Evolutionary conservation across 1,140 invertebrate species (phyloP), one percentile per base, ranked within the genome.

Genomic region (Panagrolaimus sp.): DNA sequence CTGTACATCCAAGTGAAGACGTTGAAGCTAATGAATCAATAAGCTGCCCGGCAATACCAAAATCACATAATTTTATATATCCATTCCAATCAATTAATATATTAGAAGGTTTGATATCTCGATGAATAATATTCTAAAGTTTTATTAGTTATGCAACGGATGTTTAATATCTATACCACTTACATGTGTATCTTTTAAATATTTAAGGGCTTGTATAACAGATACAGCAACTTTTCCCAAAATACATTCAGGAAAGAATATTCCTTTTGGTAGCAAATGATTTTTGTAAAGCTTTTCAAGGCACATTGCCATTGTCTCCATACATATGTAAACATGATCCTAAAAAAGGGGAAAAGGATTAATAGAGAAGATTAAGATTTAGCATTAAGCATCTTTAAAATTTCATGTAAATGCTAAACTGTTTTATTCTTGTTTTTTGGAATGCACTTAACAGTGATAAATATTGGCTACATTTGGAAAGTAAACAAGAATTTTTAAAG

Each of bases 251-350:
- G 95, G 95, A 83, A 98, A 91, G 1, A 89, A 88, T 27, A 92
- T 87, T 89, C 90, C 86, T 84, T 93, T 14, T 5, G 16, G 25
- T 9, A 74, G 43, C 1, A 38, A 42, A 63, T 63, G 61, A 13
- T 16, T 11, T 25, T 63, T 95, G 31, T 96, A 86, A 78, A 98
- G 85, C 86, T 98, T 97, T 83, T 98, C 96, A 81, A 98, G 91
- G 86, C 95, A 98, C 13, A 93, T 95, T 9, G 91, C 89, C 96
- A 98, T 98, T 61, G 98, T 86, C 85, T 98, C 95, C 95, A 99
- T 98, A 51, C 75, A 75, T 74, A 75, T 77, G 63, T 77, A 78
- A 16, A 75, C 25, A 45, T 72, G 63, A 42, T 75, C 74, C 66
- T 75, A 45, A n/a, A 73, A 71, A 51, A 20, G 48, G 7, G 11